A percentile compares a stretch with the other conserved stretches of the same genome.
Conservation (phyloP, 92 coral and sea anemone genomes). For the Zoanthus gigantus region DNA sequence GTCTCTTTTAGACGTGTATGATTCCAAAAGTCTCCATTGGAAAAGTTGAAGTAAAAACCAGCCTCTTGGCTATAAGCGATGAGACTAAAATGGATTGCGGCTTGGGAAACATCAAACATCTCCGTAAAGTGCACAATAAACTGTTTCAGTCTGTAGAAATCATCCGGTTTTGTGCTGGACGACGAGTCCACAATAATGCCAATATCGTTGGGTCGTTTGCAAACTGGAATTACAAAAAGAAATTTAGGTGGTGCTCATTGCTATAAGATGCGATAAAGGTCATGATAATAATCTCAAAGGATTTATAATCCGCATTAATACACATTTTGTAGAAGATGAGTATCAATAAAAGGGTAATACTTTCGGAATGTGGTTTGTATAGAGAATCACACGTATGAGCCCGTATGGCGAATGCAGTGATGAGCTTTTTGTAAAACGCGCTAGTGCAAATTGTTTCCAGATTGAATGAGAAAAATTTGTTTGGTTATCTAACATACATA, state of each 20-base stretch:
- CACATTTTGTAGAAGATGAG: too few relatives aligned
- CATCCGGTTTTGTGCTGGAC: conserved; percentile 32
- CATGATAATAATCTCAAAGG: background rate
- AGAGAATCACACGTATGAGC: too few relatives aligned
- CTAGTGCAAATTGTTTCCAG: too few relatives aligned
- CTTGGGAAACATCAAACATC: conserved; percentile 24
- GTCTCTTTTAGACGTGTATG: background rate
- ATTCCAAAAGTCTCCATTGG: conserved; percentile 34
- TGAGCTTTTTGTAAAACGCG: too few relatives aligned
- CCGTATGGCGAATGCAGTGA: too few relatives aligned
- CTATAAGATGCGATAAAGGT: background rate
- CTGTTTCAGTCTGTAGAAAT: conserved; percentile 36
- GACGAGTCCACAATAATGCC: conserved; percentile 39
- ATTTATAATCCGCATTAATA: too few relatives aligned
- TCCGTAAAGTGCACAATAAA: conserved; percentile 24
- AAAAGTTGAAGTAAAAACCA: conserved; percentile 45
- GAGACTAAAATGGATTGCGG: conserved; percentile 30
- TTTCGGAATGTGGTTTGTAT: too few relatives aligned
- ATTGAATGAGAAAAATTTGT: too few relatives aligned
- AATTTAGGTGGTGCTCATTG: background rate
- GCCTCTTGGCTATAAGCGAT: conserved; percentile 40
- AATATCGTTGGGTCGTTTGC: conserved; percentile 28
- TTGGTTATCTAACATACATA: too few relatives aligned
- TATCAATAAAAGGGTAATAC: too few relatives aligned
- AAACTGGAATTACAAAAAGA: background rate